A percentile compares a stretch with the other conserved stretches of the same genome.
These are phyloP conservation scores for Drosophila pectinifera DNA, from an alignment of 1,140 invertebrate species.

Conservation along the genomic window DNA sequence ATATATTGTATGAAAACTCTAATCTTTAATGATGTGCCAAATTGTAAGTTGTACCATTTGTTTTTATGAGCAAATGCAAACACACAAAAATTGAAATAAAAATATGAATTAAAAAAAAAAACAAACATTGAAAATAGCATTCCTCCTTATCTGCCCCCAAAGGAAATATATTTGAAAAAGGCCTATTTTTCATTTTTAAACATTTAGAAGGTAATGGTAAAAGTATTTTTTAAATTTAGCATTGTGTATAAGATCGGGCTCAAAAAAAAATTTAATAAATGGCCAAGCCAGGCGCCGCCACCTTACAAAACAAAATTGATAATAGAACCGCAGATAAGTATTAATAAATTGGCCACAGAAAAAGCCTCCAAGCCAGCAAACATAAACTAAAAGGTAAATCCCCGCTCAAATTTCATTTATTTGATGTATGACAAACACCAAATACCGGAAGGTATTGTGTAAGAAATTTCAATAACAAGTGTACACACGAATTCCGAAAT, in stretches of 20 bases:
- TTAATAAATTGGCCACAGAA: constrained; percentile 60
- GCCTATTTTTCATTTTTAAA: constrained; percentile 51
- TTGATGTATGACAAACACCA: constrained; percentile 21
- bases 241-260: constrained; percentile 64
- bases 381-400: constrained; percentile 33
- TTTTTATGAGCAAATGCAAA: constrained; percentile 79
- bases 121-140: constrained; percentile 54
- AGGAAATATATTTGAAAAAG: constrained; percentile 25
- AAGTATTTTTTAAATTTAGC: constrained; percentile 72
- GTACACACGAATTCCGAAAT: constrained; percentile 53
- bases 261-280: constrained; percentile 10
- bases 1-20: constrained; percentile 70
- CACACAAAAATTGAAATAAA: constrained; percentile 73
- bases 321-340: constrained; percentile 47
- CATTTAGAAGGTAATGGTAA: constrained; percentile 63
- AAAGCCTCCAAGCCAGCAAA: too few species aligned
- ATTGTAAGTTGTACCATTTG: constrained; percentile 83
- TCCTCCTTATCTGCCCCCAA: constrained; percentile 24
- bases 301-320: constrained; percentile 74
- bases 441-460: constrained; percentile 30
- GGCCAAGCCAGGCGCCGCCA: constrained; percentile 52
- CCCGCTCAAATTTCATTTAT: constrained; percentile 41
- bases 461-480: constrained; percentile 59
- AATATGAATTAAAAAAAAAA: constrained; percentile 51
- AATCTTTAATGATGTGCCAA: constrained; percentile 84